These are phyloP conservation scores for Eretmocerus hayati DNA, from an alignment of 2,888 invertebrate genomes.

Conservation along the genomic window DNA sequence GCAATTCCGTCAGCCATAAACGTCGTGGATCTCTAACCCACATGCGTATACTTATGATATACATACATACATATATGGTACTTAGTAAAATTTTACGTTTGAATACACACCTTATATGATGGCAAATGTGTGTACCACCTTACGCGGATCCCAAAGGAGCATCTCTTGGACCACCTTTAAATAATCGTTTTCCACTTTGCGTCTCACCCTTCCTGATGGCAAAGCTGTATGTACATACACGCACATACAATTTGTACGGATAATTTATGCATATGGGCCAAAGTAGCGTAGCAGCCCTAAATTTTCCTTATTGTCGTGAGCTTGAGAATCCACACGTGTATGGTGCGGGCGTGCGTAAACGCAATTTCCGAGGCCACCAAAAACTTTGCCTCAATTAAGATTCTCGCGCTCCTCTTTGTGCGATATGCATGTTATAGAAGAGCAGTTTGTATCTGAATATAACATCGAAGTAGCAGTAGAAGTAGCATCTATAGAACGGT, in stretches of 20 bases:
- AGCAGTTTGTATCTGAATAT: too few species aligned
- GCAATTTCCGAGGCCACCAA: slow-evolving; percentile 25
- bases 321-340: neutral
- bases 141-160: slow-evolving; percentile 3
- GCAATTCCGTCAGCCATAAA: slow-evolving; percentile 13
- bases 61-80: too few species aligned
- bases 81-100: too few species aligned
- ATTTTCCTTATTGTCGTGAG: slow-evolving; percentile 19
- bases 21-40: neutral
- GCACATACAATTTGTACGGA: too few species aligned
- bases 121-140: too few species aligned
- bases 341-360: slow-evolving; percentile 6
- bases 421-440: too few species aligned
- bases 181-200: slow-evolving; percentile 7
- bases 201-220: neutral
- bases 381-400: slow-evolving; percentile 30
- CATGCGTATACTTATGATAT: neutral
- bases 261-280: slow-evolving; percentile 20
- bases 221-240: too few species aligned
- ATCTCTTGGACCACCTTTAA: slow-evolving; percentile 9
- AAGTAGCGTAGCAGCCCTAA: slow-evolving; percentile 16
- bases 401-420: slow-evolving; percentile 28
- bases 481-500: too few species aligned
- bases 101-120: too few species aligned
- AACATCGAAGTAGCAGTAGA: too few species aligned